Evolutionary conservation across 1,140 invertebrate genomes (phyloP), one percentile per base, ranked within the genome.

Genomic region (Plectrocnemia conspersa): DNA sequence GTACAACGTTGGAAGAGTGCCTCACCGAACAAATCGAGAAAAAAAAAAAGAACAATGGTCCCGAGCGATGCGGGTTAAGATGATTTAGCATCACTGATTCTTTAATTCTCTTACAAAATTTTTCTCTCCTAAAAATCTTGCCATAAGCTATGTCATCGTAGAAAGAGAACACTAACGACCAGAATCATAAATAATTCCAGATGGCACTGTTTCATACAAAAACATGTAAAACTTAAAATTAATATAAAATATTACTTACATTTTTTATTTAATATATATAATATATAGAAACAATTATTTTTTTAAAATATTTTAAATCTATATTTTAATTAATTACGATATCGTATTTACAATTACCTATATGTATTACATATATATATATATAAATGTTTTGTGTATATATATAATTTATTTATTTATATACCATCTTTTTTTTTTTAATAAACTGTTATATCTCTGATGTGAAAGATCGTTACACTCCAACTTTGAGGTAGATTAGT

Each of bases 291-390:
- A 50, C 47, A 50, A 24, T 38, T 38, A 50, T 19, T 38, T 45
- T 45, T 48, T 45, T 50, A 50, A 50, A 50, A 50, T 50, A 50
- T 50, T 19, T 50, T 19, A 38, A 50, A 15, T 24, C 47, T 50
- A 50, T 13, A 22, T 49, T 38, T 5, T 50, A 21, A 38, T 38
- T 38, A 16, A 13, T 52, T 60, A 46, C 52, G 52, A 56, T 60
- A 60, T 53, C 49, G 54, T 56, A 56, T 60, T 45, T 60, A 60
- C 58, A 60, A 55, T 32, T 48, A 22, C 13, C n/a, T 40, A 46
- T 29, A 25, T 46, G 10, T 46, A 23, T 42, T 46, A 27, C 11
- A 46, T 46, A 25, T 46, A 25, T 24, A n/a, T n/a, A n/a, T n/a
- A n/a, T n/a, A 32, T 32, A 32, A 36, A 13, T 13, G 3, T 22